Evolutionary conservation across 2,113 vertebrate species (phyloP).

Genomic region (Dicrurus megarhynchus): DNA sequence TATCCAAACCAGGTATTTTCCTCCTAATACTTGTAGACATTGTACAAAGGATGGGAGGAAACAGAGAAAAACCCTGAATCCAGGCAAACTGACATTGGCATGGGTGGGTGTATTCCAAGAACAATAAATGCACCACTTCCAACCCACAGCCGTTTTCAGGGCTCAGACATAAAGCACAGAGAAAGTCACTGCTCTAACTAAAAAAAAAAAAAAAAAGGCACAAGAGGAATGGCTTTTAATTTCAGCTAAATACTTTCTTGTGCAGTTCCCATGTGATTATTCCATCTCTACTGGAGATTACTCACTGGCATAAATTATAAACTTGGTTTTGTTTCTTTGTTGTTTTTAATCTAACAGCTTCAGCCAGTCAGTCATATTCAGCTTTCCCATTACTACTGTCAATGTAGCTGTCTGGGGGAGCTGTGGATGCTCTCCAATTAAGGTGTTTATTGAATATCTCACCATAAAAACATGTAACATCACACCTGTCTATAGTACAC

Average conservation of each 20-base stretch:
- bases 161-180: not conserved
- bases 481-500: not conserved
- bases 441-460: not conserved
- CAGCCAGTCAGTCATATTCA: not conserved
- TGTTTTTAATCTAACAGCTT: not conserved
- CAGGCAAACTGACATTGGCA: not conserved
- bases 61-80: not conserved
- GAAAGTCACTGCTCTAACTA: not conserved
- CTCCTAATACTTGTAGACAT: not conserved
- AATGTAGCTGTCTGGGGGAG: not conserved
- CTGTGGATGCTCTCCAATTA: not conserved
- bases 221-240: not conserved
- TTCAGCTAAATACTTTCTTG: not conserved
- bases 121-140: rapidly evolving
- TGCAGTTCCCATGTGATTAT: not conserved
- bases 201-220: not conserved
- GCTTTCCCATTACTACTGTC: not conserved
- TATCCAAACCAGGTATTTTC: not conserved
- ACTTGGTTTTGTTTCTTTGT: not conserved
- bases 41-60: not conserved
- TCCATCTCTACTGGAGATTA: not conserved
- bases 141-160: rapidly evolving
- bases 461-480: not conserved
- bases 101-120: not conserved
- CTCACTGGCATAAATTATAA: not conserved